Percentiles rank a stretch among this genome's conserved stretches.
Evolutionary conservation across 1,140 invertebrate genomes (phyloP).

Genomic region (Nautilus pompilius): DNA sequence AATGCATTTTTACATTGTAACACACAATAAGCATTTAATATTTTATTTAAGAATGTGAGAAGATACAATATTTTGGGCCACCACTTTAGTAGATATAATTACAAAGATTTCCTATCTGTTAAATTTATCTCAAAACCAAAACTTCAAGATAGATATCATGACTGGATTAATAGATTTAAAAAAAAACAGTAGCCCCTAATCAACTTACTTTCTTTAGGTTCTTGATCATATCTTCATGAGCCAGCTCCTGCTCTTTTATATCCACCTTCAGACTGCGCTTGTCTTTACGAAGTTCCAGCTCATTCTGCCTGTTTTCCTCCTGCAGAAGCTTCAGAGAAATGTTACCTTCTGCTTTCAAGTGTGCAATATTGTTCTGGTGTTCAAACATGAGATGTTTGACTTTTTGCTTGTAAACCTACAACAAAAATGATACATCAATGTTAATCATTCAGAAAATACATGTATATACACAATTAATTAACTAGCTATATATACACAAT

Average conservation of each 20-base stretch:
- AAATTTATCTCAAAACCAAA: no score
- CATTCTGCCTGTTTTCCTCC: slow-evolving; percentile 71
- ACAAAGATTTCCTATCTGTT: no score
- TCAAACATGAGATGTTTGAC: slow-evolving; percentile 90
- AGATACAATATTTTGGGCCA: no score
- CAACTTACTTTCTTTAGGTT: slow-evolving; percentile 63
- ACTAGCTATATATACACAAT: not conserved
- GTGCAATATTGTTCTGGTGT: slow-evolving; percentile 78
- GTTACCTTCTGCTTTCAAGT: slow-evolving; percentile 71
- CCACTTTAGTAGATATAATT: no score
- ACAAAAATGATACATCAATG: slow-evolving; percentile 4
- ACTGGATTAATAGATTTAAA: no score
- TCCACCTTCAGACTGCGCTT: slow-evolving; percentile 72
- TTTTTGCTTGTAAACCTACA: slow-evolving; percentile 78
- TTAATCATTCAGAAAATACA: not conserved
- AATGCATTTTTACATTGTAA: no score
- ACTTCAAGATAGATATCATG: no score
- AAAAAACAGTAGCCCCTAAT: no score
- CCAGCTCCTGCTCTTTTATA: slow-evolving; percentile 70
- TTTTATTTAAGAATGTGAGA: no score
- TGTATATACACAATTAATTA: slow-evolving; percentile 1
- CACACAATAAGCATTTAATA: no score
- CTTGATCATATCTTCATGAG: slow-evolving; percentile 66
- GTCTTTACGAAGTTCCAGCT: slow-evolving; percentile 74
- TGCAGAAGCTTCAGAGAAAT: slow-evolving; percentile 72